Conservation (phyloP, 2,888 invertebrate species). For the Ligdia adustata region DNA sequence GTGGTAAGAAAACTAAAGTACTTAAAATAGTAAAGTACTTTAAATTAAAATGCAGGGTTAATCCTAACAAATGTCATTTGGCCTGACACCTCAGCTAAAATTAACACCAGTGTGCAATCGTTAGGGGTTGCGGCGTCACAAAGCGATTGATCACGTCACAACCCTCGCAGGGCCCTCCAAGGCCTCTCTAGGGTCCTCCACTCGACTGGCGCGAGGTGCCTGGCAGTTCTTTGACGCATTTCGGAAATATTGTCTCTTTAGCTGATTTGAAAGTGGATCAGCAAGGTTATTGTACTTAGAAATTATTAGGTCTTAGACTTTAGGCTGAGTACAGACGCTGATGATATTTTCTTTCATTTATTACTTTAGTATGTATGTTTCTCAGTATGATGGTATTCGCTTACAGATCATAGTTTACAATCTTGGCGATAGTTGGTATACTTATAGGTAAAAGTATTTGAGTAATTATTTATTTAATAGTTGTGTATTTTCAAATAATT, state of each 20-base stretch:
- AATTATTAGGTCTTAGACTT: too few relatives aligned
- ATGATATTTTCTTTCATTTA: too few relatives aligned
- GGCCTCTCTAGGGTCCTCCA: slow-evolving; percentile 27
- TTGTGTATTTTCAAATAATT: too few relatives aligned
- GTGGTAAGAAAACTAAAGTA: neutral
- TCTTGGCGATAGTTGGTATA: too few relatives aligned
- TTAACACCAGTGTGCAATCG: slow-evolving; percentile 23
- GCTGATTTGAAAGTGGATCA: slow-evolving; percentile 7
- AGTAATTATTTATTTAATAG: too few relatives aligned
- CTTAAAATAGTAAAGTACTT: too few relatives aligned
- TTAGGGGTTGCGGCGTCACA: slow-evolving; percentile 38
- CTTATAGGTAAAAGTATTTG: too few relatives aligned
- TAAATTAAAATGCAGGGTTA: neutral
- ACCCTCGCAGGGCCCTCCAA: slow-evolving; percentile 24
- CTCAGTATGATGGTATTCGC: too few relatives aligned
- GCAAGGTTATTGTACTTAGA: neutral
- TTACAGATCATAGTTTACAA: too few relatives aligned
- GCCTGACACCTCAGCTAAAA: slow-evolving; percentile 21
- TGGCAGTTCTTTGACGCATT: slow-evolving; percentile 12
- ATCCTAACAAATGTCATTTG: slow-evolving; percentile 3
- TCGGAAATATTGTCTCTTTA: slow-evolving; percentile 18
- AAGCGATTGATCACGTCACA: slow-evolving; percentile 61
- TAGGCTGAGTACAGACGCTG: too few relatives aligned
- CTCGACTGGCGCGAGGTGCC: slow-evolving; percentile 22
- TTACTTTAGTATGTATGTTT: too few relatives aligned